Percentiles rank a stretch among this genome's conserved stretches.
These are phyloP conservation scores for Laterallus jamaicensis DNA, from an alignment of 2,113 vertebrate species.

Conservation along the genomic window DNA sequence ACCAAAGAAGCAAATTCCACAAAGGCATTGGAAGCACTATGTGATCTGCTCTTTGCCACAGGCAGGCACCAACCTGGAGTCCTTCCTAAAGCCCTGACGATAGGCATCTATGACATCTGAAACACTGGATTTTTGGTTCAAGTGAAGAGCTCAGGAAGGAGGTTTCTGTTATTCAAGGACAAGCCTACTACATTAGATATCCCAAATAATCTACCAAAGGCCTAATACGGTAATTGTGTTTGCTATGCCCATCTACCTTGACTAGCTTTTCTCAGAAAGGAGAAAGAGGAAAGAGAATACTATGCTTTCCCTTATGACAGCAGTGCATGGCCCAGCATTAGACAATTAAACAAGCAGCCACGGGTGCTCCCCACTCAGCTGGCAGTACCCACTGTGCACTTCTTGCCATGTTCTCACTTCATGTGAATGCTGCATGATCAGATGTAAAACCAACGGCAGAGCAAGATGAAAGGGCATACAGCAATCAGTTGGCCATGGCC, in stretches of 20 bases:
- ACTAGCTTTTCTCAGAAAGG: background rate
- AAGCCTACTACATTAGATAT: background rate
- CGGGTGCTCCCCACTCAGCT: rapidly evolving
- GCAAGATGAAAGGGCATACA: background rate
- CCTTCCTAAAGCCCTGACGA: background rate
- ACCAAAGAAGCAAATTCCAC: background rate
- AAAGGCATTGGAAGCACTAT: background rate
- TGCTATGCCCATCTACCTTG: rapidly evolving
- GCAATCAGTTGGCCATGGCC: background rate
- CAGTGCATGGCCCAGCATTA: background rate
- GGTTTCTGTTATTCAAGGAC: background rate
- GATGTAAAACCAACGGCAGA: background rate
- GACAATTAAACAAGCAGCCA: background rate
- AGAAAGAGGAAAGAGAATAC: background rate
- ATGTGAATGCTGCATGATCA: rapidly evolving
- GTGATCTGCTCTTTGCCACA: background rate
- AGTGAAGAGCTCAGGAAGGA: background rate
- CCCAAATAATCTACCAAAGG: background rate
- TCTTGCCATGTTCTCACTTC: background rate
- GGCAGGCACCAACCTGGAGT: background rate
- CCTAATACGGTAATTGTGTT: rapidly evolving
- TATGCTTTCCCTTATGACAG: background rate
- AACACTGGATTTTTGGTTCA: background rate
- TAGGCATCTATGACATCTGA: background rate
- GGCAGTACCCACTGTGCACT: background rate